These are phyloP conservation scores for Camptogramma bilineatum DNA, from an alignment of 2,888 invertebrate genomes.

Conservation along the genomic window DNA sequence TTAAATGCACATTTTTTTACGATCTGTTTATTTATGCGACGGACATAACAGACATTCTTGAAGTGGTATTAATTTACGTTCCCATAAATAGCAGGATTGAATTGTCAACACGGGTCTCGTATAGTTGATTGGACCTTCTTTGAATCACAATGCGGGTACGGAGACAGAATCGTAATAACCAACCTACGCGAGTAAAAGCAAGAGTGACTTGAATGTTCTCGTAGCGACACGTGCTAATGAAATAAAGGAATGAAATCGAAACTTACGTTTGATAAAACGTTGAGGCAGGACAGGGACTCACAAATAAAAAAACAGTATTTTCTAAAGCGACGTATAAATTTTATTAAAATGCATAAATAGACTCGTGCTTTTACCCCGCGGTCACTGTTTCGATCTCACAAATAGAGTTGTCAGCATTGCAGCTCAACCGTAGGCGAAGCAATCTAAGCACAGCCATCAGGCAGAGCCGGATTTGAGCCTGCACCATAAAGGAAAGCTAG, in stretches of 20 bases:
- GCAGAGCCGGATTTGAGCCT: conserved; percentile 33
- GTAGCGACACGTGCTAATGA: conserved; percentile 26
- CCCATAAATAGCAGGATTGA: conserved; percentile 45
- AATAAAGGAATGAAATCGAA: conserved; percentile 30
- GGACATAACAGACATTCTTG: conserved; percentile 26
- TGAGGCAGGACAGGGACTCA: conserved; percentile 5
- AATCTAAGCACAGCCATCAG: conserved; percentile 63
- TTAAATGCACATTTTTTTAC: conserved; percentile 36
- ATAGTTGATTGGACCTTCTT: conserved; percentile 43
- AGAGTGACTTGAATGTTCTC: conserved; percentile 36
- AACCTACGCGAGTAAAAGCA: conserved; percentile 39
- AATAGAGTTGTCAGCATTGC: conserved; percentile 68
- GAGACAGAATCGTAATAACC: conserved; percentile 40
- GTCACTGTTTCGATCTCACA: conserved; percentile 48
- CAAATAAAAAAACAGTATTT: neutral
- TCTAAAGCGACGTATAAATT: neutral
- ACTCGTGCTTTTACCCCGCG: conserved; percentile 4
- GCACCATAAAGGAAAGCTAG: conserved; percentile 22
- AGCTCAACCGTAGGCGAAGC: conserved; percentile 67
- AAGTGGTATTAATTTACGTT: conserved; percentile 41
- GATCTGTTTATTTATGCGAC: conserved; percentile 36
- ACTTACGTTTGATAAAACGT: conserved; percentile 8
- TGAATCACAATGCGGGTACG: conserved; percentile 42
- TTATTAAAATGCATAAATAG: conserved; percentile 13
- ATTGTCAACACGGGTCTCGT: conserved; percentile 46